Evolutionary conservation across 2,113 vertebrate species (phyloP).

Genomic region (Anseranas semipalmata): DNA sequence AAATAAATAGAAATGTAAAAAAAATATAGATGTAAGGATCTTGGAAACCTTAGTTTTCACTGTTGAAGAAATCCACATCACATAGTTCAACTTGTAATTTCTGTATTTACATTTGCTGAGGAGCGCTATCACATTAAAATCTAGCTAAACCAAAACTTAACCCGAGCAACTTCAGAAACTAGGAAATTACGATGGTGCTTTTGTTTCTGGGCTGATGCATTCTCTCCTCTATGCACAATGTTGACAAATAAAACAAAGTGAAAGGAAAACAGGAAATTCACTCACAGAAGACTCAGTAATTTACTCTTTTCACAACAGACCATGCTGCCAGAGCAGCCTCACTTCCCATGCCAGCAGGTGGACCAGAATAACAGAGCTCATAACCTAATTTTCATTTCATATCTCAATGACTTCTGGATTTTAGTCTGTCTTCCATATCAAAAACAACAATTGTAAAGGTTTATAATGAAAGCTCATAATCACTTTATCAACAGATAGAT

Average conservation of each 20-base stretch:
- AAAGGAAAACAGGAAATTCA: not conserved
- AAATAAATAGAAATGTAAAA: not conserved
- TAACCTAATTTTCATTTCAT: not conserved
- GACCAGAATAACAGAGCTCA: not conserved
- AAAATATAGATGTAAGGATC: not conserved
- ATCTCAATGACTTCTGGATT: not conserved
- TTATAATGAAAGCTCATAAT: not conserved
- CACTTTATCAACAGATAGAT: not conserved
- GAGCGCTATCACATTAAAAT: rapidly evolving
- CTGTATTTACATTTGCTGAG: not conserved
- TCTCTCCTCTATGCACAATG: not conserved
- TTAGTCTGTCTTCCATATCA: not conserved
- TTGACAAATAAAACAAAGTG: not conserved
- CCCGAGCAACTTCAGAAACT: not conserved
- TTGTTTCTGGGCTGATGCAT: no score
- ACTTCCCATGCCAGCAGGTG: not conserved
- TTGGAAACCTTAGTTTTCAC: not conserved
- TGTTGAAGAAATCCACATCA: not conserved
- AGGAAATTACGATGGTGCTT: rapidly evolving
- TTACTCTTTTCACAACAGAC: not conserved
- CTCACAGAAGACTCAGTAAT: not conserved
- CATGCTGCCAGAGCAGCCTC: not conserved
- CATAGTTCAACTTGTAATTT: not conserved
- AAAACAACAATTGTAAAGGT: not conserved
- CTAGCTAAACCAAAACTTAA: not conserved